A percentile compares a stretch with the other conserved stretches of the same genome.
phyloP scores from a whole-genome alignment of 2,888 invertebrate genomes.

The Eledone cirrhosa region DNA sequence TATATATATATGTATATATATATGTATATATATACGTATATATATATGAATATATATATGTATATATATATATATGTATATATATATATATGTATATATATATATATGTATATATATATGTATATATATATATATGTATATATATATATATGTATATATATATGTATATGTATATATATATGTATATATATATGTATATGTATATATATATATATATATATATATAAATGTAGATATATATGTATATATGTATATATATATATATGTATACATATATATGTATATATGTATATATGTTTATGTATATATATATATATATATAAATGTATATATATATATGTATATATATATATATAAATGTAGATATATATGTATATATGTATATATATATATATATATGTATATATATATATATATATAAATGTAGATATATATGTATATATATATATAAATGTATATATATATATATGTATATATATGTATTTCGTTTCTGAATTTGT shows the following conservation, averaged over 20 bases:
- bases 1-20: not conserved
- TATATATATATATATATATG: too few relatives aligned
- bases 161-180: not conserved
- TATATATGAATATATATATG: not conserved
- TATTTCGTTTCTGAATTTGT: too few relatives aligned
- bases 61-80: not conserved
- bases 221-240: not conserved
- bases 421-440: too few relatives aligned
- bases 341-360: too few relatives aligned
- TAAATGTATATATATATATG: too few relatives aligned
- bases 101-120: not conserved
- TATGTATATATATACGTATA: not conserved
- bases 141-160: not conserved
- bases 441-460: too few relatives aligned
- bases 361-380: too few relatives aligned
- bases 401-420: too few relatives aligned
- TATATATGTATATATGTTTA: too few relatives aligned
- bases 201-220: slow-evolving; percentile 19
- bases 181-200: slow-evolving; percentile 8
- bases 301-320: too few relatives aligned
- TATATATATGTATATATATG: too few relatives aligned
- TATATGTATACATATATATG: too few relatives aligned
- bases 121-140: not conserved
- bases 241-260: not conserved
- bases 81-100: not conserved